These are phyloP conservation scores for Amphiprion percula DNA, from an alignment of 2,113 vertebrate species.

Conservation along the genomic window DNA sequence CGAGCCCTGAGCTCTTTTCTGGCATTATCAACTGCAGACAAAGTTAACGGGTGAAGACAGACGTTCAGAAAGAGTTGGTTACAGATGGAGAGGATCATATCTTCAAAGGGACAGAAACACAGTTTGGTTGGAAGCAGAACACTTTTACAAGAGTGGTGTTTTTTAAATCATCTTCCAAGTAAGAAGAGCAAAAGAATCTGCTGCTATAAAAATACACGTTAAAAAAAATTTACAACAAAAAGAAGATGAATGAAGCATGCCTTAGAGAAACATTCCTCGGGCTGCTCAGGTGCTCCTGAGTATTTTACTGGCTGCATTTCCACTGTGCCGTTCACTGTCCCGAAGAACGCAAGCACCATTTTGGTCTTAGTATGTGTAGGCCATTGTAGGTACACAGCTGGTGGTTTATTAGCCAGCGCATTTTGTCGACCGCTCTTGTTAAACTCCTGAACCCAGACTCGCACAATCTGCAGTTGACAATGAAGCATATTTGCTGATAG, in stretches of 20 bases:
- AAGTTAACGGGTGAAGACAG: constrained; percentile 73
- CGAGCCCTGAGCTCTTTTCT: constrained; percentile 49
- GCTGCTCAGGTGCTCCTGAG: constrained; percentile 44
- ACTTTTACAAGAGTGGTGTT: constrained; percentile 71
- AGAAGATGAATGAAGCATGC: constrained; percentile 37
- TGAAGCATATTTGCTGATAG: constrained; percentile 50
- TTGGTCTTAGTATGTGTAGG: constrained; percentile 37
- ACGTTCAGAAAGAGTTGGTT: constrained; percentile 67
- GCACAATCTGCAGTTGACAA: constrained; percentile 36
- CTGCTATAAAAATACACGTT: constrained; percentile 60
- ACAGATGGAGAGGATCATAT: constrained; percentile 80
- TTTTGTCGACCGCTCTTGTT: constrained; percentile 63
- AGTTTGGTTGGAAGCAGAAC: constrained; percentile 69
- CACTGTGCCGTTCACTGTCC: constrained; percentile 34
- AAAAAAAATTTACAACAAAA: constrained; percentile 42
- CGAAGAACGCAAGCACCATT: constrained; percentile 54
- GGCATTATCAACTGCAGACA: constrained; percentile 74
- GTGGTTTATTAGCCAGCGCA: constrained; percentile 67
- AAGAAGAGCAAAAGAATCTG: constrained; percentile 63
- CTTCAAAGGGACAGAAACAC: constrained; percentile 77
- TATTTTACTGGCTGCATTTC: constrained; percentile 57
- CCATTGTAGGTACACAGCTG: constrained; percentile 68
- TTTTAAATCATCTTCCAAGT: constrained; percentile 73
- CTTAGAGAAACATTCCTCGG: constrained; percentile 46
- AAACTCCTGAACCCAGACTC: constrained; percentile 68